Percentiles rank a stretch among this genome's conserved stretches.
These are phyloP conservation scores for Cantharis flavilabris DNA, from an alignment of 2,888 invertebrate genomes.

Conservation along the genomic window DNA sequence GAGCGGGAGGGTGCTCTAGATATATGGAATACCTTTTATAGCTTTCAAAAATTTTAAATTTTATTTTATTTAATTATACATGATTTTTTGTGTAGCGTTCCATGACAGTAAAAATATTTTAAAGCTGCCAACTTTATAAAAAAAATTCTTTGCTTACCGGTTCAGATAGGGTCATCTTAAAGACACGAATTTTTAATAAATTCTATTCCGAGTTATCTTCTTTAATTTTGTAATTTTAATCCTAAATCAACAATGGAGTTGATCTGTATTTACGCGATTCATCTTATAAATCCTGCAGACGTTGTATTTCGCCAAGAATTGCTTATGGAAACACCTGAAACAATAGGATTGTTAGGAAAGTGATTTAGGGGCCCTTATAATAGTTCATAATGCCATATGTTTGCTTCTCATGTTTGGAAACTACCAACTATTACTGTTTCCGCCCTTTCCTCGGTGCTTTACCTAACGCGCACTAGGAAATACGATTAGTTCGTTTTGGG, in stretches of 20 bases:
- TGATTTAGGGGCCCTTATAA: conserved; percentile 18
- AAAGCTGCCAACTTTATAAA: no score
- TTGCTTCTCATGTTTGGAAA: conserved; percentile 18
- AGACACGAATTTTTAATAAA: not conserved
- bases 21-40: no score
- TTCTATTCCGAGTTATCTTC: not conserved
- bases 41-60: no score
- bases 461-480: not conserved
- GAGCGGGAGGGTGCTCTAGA: no score
- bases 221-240: not conserved
- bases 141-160: no score
- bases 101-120: no score
- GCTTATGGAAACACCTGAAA: conserved; percentile 19
- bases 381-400: conserved; percentile 17
- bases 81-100: no score
- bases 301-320: conserved; percentile 13
- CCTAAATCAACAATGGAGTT: not conserved
- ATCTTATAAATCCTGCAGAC: conserved; percentile 8
- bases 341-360: conserved; percentile 20
- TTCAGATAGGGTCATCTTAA: no score
- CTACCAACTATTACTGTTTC: conserved; percentile 1
- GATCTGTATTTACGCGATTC: not conserved
- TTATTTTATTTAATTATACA: no score
- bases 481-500: not conserved
- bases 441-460: not conserved